Conservation (phyloP, 1,140 invertebrate species). For the Drosophila melanica region DNA sequence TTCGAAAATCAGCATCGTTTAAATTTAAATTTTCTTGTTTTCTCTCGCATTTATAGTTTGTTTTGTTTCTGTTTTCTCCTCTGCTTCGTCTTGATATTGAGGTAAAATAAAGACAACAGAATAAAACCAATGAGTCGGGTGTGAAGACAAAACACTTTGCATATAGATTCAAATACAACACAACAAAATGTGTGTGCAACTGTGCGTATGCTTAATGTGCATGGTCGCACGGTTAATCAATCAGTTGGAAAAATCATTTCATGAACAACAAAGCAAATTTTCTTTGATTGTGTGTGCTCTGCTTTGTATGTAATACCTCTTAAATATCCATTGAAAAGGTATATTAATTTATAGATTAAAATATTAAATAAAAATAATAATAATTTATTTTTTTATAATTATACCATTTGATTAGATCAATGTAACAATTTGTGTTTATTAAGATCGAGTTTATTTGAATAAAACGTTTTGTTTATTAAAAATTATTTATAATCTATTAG, state of each 20-base stretch:
- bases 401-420: neutral
- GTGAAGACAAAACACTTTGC: constrained; percentile 17
- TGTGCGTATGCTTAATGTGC: constrained; percentile 57
- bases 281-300: neutral
- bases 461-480: too few relatives aligned
- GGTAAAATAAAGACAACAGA: constrained; percentile 35
- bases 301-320: neutral
- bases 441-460: neutral
- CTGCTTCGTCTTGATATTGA: constrained; percentile 1
- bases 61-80: neutral
- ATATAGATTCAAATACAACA: neutral
- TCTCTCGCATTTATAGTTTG: neutral
- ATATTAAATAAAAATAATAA: neutral
- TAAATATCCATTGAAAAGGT: neutral
- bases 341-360: neutral
- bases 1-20: constrained; percentile 1
- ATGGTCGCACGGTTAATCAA: constrained; percentile 41
- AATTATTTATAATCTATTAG: too few relatives aligned
- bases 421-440: neutral
- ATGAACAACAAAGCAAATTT: constrained; percentile 17
- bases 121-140: constrained; percentile 34
- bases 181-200: constrained; percentile 45
- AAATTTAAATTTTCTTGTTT: constrained; percentile 15
- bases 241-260: constrained; percentile 55
- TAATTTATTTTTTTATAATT: neutral